phyloP scores from a whole-genome alignment of 2,797 vertebrate species.

The Cuniculus paca region DNA sequence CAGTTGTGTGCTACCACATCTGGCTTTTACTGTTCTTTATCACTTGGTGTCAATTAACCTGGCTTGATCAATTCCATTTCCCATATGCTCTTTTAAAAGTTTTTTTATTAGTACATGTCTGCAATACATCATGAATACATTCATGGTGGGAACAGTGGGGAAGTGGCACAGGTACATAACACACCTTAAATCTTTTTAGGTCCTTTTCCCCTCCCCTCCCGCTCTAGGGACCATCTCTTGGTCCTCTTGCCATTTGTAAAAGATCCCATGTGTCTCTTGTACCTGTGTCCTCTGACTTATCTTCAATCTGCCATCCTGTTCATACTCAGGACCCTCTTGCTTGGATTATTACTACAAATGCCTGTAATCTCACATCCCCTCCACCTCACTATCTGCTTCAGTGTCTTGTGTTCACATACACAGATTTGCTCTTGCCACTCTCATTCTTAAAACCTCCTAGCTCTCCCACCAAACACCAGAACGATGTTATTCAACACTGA shows the following conservation, averaged over 20 bases:
- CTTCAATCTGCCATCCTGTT: background rate
- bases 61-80: background rate
- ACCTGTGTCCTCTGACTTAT: background rate
- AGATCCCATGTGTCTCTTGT: background rate
- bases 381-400: background rate
- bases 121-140: background rate
- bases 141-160: background rate
- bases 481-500: background rate
- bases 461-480: background rate
- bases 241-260: background rate
- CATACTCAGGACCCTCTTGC: background rate
- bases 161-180: background rate
- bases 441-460: background rate
- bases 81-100: background rate
- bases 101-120: background rate
- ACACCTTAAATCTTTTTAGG: background rate
- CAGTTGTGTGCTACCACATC: background rate
- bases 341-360: background rate
- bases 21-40: slow-evolving; percentile 26
- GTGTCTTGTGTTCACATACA: background rate
- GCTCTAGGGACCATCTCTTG: background rate
- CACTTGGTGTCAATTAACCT: background rate
- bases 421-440: background rate
- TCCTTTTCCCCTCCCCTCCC: background rate
- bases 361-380: background rate